Evolutionary conservation across 2,888 invertebrate species (phyloP).

Genomic region (Philereme vetulata): DNA sequence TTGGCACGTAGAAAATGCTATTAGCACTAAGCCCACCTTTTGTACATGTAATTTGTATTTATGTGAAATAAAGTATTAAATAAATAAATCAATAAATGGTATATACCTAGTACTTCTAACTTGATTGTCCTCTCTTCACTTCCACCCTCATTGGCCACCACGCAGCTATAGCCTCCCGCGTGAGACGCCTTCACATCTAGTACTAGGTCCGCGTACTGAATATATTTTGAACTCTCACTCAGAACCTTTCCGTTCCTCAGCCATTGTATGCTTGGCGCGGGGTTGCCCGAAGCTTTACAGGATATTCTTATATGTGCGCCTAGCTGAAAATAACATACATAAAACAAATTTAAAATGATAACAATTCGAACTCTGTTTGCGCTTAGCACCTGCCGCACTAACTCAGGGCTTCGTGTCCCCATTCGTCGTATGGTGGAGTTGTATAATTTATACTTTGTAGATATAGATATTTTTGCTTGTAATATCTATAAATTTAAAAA

Average conservation of each 20-base stretch:
- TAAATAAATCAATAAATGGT: too few relatives aligned
- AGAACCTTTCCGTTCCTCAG: conserved; percentile 67
- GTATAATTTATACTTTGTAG: too few relatives aligned
- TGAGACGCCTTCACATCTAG: conserved; percentile 52
- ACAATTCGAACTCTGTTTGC: too few relatives aligned
- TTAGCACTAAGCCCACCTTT: too few relatives aligned
- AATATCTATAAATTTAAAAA: too few relatives aligned
- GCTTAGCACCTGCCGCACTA: too few relatives aligned
- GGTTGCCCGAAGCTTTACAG: conserved; percentile 84
- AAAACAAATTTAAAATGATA: background rate
- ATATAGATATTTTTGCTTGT: too few relatives aligned
- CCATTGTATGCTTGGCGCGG: conserved; percentile 84
- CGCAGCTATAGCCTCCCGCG: conserved; percentile 82
- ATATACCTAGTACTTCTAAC: conserved; percentile 69
- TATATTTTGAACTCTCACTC: conserved; percentile 48
- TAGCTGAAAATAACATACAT: conserved; percentile 48
- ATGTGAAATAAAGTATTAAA: too few relatives aligned
- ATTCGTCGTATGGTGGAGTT: too few relatives aligned
- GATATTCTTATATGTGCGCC: conserved; percentile 60
- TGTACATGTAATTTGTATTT: too few relatives aligned
- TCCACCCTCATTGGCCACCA: conserved; percentile 83
- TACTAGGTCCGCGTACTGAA: conserved; percentile 62
- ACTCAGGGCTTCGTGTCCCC: too few relatives aligned
- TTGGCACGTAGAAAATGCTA: too few relatives aligned
- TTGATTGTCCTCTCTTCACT: conserved; percentile 59